phyloP scores from a whole-genome alignment of 2,797 vertebrate species.

The Silurus aristotelis region DNA sequence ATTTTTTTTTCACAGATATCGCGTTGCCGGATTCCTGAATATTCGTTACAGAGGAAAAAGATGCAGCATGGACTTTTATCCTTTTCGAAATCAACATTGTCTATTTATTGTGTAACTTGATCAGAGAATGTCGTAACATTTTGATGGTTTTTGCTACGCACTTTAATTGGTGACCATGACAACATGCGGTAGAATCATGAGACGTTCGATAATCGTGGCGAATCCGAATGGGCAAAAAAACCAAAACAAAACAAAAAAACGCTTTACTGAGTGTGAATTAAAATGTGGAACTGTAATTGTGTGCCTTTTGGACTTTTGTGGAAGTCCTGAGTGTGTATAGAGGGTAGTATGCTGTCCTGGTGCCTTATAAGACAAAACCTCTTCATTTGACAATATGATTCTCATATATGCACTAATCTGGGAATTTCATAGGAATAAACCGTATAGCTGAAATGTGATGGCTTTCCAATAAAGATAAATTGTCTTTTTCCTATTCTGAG shows the following conservation, averaged over 20 bases:
- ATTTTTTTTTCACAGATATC: conserved; percentile 19
- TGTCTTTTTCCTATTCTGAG: neutral
- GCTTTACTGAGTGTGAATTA: too few species aligned
- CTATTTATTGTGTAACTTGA: conserved; percentile 21
- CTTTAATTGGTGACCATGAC: neutral
- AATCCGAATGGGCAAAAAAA: neutral
- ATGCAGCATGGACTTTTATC: neutral
- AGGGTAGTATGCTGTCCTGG: neutral
- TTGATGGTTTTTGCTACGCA: neutral
- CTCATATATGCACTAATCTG: neutral
- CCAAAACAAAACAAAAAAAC: too few species aligned
- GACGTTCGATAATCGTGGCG: neutral
- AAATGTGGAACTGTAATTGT: neutral
- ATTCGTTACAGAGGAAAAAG: neutral
- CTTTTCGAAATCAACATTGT: neutral
- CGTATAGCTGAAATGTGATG: neutral
- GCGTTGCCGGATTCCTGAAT: conserved; percentile 22
- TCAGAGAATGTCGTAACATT: neutral
- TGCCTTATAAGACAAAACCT: neutral
- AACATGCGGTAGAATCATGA: neutral
- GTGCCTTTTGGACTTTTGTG: neutral
- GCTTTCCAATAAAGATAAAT: neutral
- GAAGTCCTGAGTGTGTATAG: neutral
- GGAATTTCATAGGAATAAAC: neutral
- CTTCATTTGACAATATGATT: neutral